Evolutionary conservation across 2,888 invertebrate species (phyloP), one percentile per base, ranked within the genome.

Genomic region (Schizaphis graminum): DNA sequence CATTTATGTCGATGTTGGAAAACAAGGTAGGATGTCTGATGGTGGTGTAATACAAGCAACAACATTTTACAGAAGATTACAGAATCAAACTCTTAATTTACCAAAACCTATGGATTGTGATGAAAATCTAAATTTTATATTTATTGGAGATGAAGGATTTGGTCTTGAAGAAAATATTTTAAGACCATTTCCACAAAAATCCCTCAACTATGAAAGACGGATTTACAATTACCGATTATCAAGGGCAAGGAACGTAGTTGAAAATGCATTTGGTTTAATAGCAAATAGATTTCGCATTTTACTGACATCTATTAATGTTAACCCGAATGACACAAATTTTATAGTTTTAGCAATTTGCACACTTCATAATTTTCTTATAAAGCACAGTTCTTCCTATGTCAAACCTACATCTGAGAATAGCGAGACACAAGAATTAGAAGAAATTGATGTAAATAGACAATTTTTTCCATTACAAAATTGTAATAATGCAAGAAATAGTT

Each of bases 291-390:
- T 86, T 86, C 28, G 47, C 47, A 86, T 86, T 86, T 86, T 86
- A 26, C 86, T 26, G 47, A 86, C 86, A 86, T 86, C 28, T 47
- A 86, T 86, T 86, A 47, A 86, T 86, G 86, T 86, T 13, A 86
- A 86, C 47, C 86, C 26, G 28, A 86, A 86, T 47, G 86, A 47
- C 47, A 86, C 44, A 86, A 86, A 86, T 47, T 86, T 28, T 86
- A 47, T 86, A 26, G 86, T 47, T 28, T 86, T 86, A 86, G 47
- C 47, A 86, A 86, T 86, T 86, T 86, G 86, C 47, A 86, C 86
- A 86, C 86, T 86, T 86, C 47, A 86, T 86, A 86, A 86, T 86
- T 86, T 86, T 44, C 47, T 86, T 86, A 86, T 86, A 86, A 86
- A 44, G 47, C 47, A 86, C 13, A 86, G 47, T 86, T 44, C 28